These are phyloP conservation scores for Enteromius fasciolatus DNA, from an alignment of 2,797 vertebrate genomes.

Conservation along the genomic window DNA sequence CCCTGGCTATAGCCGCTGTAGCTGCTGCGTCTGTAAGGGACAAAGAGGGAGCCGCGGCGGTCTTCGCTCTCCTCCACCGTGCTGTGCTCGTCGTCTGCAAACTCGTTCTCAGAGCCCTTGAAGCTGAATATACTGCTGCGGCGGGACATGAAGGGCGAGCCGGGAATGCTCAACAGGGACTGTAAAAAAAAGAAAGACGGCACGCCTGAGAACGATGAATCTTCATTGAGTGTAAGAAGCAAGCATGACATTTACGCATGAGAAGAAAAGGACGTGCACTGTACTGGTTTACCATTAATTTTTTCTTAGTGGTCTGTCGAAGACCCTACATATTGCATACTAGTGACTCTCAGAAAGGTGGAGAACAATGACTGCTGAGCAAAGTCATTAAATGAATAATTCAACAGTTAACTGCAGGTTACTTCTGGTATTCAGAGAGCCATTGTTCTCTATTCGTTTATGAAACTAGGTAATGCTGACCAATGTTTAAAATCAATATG, in stretches of 20 bases:
- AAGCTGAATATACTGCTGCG: slow-evolving; percentile 99
- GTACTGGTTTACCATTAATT: background rate
- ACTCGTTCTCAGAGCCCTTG: slow-evolving; percentile 95
- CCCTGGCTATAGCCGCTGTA: slow-evolving; percentile 98
- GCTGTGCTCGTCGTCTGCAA: slow-evolving; percentile 97
- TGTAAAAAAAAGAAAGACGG: slow-evolving; percentile 61
- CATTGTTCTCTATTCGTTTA: background rate
- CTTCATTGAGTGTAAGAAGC: background rate
- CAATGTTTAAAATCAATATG: background rate
- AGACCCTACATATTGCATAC: background rate
- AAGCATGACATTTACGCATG: background rate
- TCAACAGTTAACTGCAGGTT: background rate
- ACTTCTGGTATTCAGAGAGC: slow-evolving; percentile 20
- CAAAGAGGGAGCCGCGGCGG: slow-evolving; percentile 93
- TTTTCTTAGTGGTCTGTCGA: background rate
- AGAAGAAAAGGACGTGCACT: slow-evolving; percentile 10
- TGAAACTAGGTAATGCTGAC: background rate
- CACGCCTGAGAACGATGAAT: background rate
- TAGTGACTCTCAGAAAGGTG: background rate
- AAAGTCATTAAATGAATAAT: slow-evolving; percentile 23
- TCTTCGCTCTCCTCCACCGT: slow-evolving; percentile 97
- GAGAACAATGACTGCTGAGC: slow-evolving; percentile 4
- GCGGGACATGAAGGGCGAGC: slow-evolving; percentile 95
- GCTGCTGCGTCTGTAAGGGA: slow-evolving; percentile 94
- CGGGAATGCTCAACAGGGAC: slow-evolving; percentile 97